Conservation (phyloP, 2,797 vertebrate species). For the Falco concolor region DNA sequence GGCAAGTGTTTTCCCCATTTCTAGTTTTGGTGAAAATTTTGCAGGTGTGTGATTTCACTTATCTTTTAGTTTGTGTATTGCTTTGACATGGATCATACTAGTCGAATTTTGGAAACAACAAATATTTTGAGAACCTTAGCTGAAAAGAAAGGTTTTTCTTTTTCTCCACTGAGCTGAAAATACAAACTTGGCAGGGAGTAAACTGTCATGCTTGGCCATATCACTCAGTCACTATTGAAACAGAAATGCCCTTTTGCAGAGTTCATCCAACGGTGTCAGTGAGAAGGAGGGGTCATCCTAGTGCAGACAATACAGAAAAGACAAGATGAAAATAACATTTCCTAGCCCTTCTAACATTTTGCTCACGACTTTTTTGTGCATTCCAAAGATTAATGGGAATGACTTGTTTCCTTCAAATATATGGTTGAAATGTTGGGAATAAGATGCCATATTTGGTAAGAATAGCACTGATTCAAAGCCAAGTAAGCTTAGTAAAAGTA, state of each 20-base stretch:
- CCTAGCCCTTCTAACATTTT: background rate
- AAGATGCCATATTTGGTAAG: background rate
- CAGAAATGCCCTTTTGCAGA: background rate
- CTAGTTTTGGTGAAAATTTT: background rate
- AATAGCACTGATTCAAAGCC: background rate
- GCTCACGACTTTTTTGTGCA: background rate
- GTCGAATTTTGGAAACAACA: constrained; percentile 6
- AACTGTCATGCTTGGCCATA: background rate
- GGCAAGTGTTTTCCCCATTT: background rate
- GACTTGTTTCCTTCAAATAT: background rate
- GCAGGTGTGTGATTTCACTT: background rate
- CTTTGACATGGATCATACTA: background rate
- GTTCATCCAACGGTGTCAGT: background rate
- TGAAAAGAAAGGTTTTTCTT: constrained; percentile 4
- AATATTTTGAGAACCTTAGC: constrained; percentile 4
- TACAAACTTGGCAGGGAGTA: background rate
- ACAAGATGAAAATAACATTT: background rate
- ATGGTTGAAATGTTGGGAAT: background rate
- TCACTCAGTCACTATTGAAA: background rate
- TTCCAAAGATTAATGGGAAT: background rate
- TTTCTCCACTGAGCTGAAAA: constrained; percentile 13
- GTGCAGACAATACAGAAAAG: background rate
- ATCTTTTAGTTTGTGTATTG: background rate
- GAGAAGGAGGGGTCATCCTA: background rate
- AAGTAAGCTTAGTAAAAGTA: background rate